Percentiles rank a stretch among this genome's conserved stretches.
Conservation (phyloP, 35 echinoderm and acorn worm species). For the Stichopus chloronotus region DNA sequence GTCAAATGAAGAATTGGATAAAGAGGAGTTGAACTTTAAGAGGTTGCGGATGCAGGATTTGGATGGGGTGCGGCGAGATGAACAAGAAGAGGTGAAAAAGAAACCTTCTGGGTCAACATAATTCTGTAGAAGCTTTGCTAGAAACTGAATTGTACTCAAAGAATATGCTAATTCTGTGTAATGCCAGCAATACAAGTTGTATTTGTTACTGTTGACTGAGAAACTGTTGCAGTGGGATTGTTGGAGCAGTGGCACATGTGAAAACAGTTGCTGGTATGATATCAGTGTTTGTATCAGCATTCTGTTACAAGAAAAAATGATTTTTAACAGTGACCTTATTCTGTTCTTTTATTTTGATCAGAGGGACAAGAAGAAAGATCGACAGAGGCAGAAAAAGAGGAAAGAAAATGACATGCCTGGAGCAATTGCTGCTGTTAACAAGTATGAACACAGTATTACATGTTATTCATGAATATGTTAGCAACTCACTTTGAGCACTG, state of each 20-base stretch:
- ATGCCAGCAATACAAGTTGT: too few relatives aligned
- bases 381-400: slow-evolving; percentile 84
- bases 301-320: too few relatives aligned
- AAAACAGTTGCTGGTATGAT: too few relatives aligned
- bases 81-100: slow-evolving; percentile 80
- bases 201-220: too few relatives aligned
- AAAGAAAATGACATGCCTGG: slow-evolving; percentile 93
- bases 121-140: too few relatives aligned
- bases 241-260: too few relatives aligned
- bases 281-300: too few relatives aligned
- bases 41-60: slow-evolving; percentile 87
- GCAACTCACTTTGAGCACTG: too few relatives aligned
- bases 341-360: slow-evolving; percentile 54
- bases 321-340: background rate
- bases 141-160: too few relatives aligned
- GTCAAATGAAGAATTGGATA: slow-evolving; percentile 61
- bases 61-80: slow-evolving; percentile 82
- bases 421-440: slow-evolving; percentile 91
- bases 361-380: slow-evolving; percentile 94
- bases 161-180: too few relatives aligned
- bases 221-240: too few relatives aligned
- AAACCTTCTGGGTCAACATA: too few relatives aligned
- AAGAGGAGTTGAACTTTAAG: slow-evolving; percentile 90
- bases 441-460: slow-evolving; percentile 63
- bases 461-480: background rate